These are phyloP conservation scores for Coranthus polyacanthus DNA, from an alignment of 2,797 vertebrate genomes.

Conservation along the genomic window DNA sequence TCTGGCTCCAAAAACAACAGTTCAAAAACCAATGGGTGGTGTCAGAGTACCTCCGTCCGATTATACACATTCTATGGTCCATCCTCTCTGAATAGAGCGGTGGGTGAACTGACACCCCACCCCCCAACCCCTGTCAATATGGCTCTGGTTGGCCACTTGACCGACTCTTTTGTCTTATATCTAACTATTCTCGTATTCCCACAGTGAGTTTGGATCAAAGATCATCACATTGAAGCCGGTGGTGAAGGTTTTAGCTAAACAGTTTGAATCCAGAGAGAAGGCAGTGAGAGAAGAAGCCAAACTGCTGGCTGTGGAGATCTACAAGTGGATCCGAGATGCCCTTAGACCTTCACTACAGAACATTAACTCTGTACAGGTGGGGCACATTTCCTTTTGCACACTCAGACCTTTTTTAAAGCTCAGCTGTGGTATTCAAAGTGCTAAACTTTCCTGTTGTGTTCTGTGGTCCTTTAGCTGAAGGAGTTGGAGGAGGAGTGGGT, in stretches of 20 bases:
- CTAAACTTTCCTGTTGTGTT: conserved; percentile 1
- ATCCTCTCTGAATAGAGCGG: no score
- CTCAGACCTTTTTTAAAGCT: not conserved
- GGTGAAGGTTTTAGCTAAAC: conserved; percentile 96
- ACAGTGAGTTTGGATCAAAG: conserved; percentile 98
- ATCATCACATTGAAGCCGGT: conserved; percentile 95
- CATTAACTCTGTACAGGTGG: conserved; percentile 96
- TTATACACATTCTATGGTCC: no score
- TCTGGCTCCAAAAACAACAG: no score
- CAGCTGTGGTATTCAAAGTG: not conserved
- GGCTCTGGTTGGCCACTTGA: no score
- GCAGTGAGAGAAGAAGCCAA: conserved; percentile 97
- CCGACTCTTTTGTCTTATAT: no score
- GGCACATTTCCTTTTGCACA: not conserved
- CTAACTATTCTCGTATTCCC: conserved; percentile 1
- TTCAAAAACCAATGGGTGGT: no score
- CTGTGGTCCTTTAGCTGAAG: conserved; percentile 87
- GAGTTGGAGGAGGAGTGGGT: conserved; percentile 98
- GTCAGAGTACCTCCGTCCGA: no score
- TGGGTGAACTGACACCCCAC: no score
- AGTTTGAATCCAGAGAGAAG: conserved; percentile 98
- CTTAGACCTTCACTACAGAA: conserved; percentile 92
- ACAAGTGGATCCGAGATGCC: conserved; percentile 96
- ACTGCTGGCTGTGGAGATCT: conserved; percentile 94
- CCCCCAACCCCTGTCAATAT: no score